Evolutionary conservation across 2,113 vertebrate genomes (phyloP).

Genomic region (Podarcis raffonei): DNA sequence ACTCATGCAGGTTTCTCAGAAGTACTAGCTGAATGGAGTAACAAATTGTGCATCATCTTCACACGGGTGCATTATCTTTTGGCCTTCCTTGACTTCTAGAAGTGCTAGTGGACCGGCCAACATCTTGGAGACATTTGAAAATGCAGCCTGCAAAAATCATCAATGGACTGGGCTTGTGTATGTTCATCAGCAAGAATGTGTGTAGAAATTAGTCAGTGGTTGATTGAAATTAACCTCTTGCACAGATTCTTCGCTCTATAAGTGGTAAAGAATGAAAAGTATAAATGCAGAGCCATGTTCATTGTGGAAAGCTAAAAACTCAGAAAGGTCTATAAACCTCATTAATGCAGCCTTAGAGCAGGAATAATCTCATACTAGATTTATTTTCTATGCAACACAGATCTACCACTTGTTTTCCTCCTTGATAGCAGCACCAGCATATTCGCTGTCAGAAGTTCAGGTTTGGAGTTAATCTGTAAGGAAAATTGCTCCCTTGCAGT

Average conservation of each 20-base stretch:
- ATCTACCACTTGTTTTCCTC: too few relatives aligned
- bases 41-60: too few relatives aligned
- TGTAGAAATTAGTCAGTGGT: background rate
- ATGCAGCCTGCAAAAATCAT: background rate
- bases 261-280: background rate
- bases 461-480: background rate
- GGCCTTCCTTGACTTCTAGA: background rate
- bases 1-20: too few relatives aligned
- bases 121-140: background rate
- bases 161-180: background rate
- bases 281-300: background rate
- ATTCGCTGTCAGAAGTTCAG: background rate
- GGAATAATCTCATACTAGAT: background rate
- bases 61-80: background rate
- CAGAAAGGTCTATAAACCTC: background rate
- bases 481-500: background rate
- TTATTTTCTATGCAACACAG: background rate
- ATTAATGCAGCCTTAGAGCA: background rate
- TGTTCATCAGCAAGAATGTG: background rate
- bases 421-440: background rate
- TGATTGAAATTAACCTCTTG: background rate
- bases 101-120: background rate
- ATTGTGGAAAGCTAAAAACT: background rate
- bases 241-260: background rate
- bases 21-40: too few relatives aligned